Conservation (phyloP, 2,888 invertebrate species). For the Arrhopalites spinosus region DNA sequence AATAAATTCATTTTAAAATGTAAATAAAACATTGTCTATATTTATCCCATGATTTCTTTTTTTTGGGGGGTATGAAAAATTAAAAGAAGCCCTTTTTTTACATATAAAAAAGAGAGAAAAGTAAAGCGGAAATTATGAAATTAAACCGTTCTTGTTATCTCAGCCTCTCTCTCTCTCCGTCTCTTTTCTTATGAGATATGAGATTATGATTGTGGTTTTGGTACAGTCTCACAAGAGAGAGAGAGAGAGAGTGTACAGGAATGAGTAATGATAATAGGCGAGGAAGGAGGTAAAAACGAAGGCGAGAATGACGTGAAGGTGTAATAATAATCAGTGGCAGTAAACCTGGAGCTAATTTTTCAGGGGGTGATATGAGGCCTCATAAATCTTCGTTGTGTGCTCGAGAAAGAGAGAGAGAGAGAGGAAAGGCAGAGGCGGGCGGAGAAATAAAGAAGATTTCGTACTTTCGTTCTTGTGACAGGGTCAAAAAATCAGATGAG, state of each 20-base stretch:
- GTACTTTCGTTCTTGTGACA: slow-evolving; percentile 27
- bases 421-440: slow-evolving; percentile 3
- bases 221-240: not conserved
- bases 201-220: slow-evolving; percentile 2
- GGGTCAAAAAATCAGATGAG: slow-evolving; percentile 42
- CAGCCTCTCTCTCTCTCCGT: not conserved
- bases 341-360: slow-evolving; percentile 43
- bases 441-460: slow-evolving; percentile 41
- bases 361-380: slow-evolving; percentile 42
- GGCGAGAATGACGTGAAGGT: slow-evolving; percentile 27
- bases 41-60: too few relatives aligned
- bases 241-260: not conserved
- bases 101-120: not conserved
- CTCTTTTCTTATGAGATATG: too few relatives aligned
- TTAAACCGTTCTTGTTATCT: slow-evolving; percentile 10
- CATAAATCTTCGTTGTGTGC: slow-evolving; percentile 38
- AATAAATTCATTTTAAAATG: too few relatives aligned
- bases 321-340: slow-evolving; percentile 16
- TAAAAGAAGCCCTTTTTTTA: too few relatives aligned
- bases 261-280: slow-evolving; percentile 19
- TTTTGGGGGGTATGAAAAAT: too few relatives aligned
- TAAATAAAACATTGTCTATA: too few relatives aligned
- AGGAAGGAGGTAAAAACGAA: slow-evolving; percentile 15
- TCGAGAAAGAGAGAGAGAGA: not conserved
- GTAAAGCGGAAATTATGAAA: not conserved